Percentiles rank a stretch among this genome's conserved stretches.
These are phyloP conservation scores for Prorops nasuta DNA, from an alignment of 1,140 invertebrate species.

Conservation along the genomic window DNA sequence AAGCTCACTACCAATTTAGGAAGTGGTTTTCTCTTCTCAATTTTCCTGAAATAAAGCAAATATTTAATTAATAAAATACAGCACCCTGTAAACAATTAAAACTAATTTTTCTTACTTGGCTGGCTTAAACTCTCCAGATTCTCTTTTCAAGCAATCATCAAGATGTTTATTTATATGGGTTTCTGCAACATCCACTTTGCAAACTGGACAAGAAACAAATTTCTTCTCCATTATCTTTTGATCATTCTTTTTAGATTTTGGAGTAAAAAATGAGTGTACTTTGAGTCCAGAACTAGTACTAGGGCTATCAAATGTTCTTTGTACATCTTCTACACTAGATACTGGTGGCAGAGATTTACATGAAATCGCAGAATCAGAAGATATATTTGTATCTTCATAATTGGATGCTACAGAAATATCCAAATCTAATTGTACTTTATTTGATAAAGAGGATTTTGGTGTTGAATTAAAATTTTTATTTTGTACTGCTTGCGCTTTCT, in stretches of 20 bases:
- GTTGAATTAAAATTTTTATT: not conserved
- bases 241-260: slow-evolving; percentile 29
- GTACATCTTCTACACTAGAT: not conserved
- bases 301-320: slow-evolving; percentile 30
- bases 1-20: slow-evolving; percentile 60
- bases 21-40: slow-evolving; percentile 46
- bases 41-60: slow-evolving; percentile 24
- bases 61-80: slow-evolving; percentile 3
- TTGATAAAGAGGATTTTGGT: not conserved
- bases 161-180: slow-evolving; percentile 58
- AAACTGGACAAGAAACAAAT: slow-evolving; percentile 59
- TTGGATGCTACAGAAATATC: not conserved
- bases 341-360: too few relatives aligned
- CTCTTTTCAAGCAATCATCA: slow-evolving; percentile 57
- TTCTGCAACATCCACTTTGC: slow-evolving; percentile 51
- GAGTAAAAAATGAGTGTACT: slow-evolving; percentile 36
- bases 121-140: slow-evolving; percentile 17
- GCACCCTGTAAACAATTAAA: slow-evolving; percentile 3
- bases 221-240: slow-evolving; percentile 13
- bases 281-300: slow-evolving; percentile 34
- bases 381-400: not conserved
- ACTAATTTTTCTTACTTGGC: slow-evolving; percentile 17
- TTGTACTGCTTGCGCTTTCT: not conserved
- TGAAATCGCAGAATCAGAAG: too few relatives aligned
- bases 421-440: not conserved